Base-by-base conservation (phyloP, 1,140 invertebrate genomes). In the Drosophila ohnishii region DNA sequence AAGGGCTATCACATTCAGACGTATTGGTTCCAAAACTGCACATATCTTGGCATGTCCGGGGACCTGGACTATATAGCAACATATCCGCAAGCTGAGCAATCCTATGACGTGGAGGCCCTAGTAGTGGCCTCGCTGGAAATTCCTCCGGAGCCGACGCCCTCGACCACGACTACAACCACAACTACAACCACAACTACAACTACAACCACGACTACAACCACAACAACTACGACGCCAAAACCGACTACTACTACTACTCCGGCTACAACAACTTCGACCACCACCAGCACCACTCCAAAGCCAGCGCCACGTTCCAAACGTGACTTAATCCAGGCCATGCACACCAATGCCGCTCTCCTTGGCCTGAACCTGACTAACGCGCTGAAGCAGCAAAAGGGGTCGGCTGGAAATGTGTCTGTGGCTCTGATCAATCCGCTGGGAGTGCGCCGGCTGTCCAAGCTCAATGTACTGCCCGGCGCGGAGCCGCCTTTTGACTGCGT, bases 21-120 rank as follows among this genome's bases (percentile, higher is more conserved):
- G 10, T 96, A 94, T 86, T 97, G 96, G 96, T 96, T 96, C 82
- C 92, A 96, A 45, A 94, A 96, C 83, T 97, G 96, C 80, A 92
- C 93, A 73, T 95, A 95, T 91, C 93, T 95, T 62, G 96, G 95
- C 40, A 91, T 93, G 62, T 94, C 94, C 0, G 92, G 92, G 51
- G 93, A 95, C 89, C 93, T 94, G 34, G 90, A 92, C 25, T 94
- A 95, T 66, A 82, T 91, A 55, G 94, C 94, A 65, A 95, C 94
- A 78, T 96, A 96, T 83, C 92, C 93, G 2, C 92, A 92, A 71
- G 87, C 94, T 14, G 94, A 94, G 83, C 80, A 91, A 70, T 92
- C 93, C n/a, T 94, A 95, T 80, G 91, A 92, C n/a, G 90, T 96
- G 53, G 95, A 96, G 91, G 95, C 94, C 2, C 91, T 96, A 50